A percentile compares a stretch with the other conserved stretches of the same genome.
Evolutionary conservation across 2,797 vertebrate genomes (phyloP).

Genomic region (Lepilemur ruficaudatus): DNA sequence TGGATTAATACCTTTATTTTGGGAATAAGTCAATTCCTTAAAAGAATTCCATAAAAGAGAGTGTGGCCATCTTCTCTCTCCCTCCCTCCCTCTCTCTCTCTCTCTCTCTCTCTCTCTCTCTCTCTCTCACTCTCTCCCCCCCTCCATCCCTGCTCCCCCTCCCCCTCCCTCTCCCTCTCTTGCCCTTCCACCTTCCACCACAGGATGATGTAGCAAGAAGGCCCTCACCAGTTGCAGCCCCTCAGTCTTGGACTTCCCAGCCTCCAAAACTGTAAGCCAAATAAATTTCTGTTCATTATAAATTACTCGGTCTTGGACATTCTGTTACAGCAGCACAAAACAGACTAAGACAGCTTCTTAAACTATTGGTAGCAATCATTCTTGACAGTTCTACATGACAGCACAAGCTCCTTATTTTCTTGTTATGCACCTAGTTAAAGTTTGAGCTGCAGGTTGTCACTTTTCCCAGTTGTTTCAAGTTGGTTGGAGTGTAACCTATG

Average conservation of each 20-base stretch:
- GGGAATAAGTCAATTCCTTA: neutral
- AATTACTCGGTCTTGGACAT: neutral
- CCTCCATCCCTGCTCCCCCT: neutral
- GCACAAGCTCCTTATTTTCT: neutral
- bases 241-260: neutral
- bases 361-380: neutral
- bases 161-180: neutral
- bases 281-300: neutral
- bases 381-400: neutral
- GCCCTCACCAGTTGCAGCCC: neutral
- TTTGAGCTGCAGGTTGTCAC: neutral
- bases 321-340: neutral
- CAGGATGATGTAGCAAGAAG: neutral
- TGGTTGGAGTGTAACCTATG: slow-evolving; percentile 3
- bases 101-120: neutral
- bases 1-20: neutral
- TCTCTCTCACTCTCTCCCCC: neutral
- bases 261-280: neutral
- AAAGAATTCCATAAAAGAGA: neutral
- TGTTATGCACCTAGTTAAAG: neutral
- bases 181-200: neutral
- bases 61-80: neutral
- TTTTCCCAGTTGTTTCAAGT: slow-evolving; percentile 10
- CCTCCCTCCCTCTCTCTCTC: neutral
- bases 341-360: neutral